phyloP scores from a whole-genome alignment of 2,797 vertebrate species.

The Betta splendens region DNA sequence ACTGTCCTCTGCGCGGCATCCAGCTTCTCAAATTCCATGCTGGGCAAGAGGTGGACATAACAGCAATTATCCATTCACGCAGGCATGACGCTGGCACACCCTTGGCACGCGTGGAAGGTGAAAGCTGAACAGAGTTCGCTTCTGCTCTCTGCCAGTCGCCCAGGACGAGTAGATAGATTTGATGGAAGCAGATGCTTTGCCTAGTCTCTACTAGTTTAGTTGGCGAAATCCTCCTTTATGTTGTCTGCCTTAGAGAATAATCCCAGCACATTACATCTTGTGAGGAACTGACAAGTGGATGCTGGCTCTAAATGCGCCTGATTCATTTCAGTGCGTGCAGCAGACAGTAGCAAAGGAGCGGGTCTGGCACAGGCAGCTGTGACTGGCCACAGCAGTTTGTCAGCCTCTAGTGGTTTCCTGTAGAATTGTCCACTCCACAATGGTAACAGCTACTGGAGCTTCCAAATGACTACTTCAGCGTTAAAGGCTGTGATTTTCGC shows the following conservation, averaged over 20 bases:
- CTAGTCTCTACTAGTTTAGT: no score
- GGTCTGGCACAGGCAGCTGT: neutral
- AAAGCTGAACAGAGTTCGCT: slow-evolving; percentile 34
- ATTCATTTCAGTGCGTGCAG: slow-evolving; percentile 16
- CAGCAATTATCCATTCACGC: slow-evolving; percentile 58
- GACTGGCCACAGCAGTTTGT: slow-evolving; percentile 70
- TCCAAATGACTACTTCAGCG: neutral
- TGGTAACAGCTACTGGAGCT: slow-evolving; percentile 2
- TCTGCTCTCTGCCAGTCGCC: slow-evolving; percentile 19
- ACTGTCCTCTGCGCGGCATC: slow-evolving; percentile 32
- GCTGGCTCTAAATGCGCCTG: slow-evolving; percentile 16
- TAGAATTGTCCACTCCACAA: slow-evolving; percentile 21
- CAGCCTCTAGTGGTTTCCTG: slow-evolving; percentile 79
- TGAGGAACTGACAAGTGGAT: neutral
- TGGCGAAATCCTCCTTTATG: neutral
- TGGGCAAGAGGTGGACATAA: slow-evolving; percentile 50
- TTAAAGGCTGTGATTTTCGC: neutral
- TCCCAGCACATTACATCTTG: slow-evolving; percentile 5
- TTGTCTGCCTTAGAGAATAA: slow-evolving; percentile 2
- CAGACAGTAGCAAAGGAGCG: neutral
- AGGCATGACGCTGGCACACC: slow-evolving; percentile 40
- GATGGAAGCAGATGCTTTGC: slow-evolving; percentile 35
- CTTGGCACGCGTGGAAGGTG: slow-evolving; percentile 43
- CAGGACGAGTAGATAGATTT: slow-evolving; percentile 20
- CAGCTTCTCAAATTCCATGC: slow-evolving; percentile 51